These are phyloP conservation scores for Oceanodroma tethys DNA, from an alignment of 2,113 vertebrate species.

Conservation along the genomic window DNA sequence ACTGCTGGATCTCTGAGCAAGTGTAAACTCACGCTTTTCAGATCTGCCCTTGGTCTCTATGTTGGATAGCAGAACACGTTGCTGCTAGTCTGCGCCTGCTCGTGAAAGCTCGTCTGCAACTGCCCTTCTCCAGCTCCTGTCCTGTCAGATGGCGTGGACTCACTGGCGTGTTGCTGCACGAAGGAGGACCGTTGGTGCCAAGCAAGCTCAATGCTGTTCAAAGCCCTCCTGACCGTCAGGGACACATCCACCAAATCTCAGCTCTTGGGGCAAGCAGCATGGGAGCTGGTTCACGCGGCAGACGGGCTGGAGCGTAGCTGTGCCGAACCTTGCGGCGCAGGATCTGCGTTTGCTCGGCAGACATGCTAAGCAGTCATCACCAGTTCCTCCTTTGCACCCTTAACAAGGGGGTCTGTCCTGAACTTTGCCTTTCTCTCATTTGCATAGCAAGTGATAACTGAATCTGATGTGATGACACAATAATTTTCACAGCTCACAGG, in stretches of 20 bases:
- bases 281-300: rapidly evolving
- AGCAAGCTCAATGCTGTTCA: not conserved
- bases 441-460: not conserved
- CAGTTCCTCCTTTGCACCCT: not conserved
- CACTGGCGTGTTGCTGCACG: rapidly evolving
- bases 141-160: rapidly evolving
- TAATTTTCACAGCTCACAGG: not conserved
- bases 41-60: not conserved
- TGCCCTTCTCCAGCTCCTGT: not conserved
- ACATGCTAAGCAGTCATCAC: rapidly evolving
- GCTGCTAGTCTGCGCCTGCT: not conserved
- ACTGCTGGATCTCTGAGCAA: not conserved
- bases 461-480: not conserved
- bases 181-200: rapidly evolving
- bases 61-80: rapidly evolving
- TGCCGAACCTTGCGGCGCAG: not conserved
- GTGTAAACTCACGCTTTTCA: not conserved
- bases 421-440: not conserved
- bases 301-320: not conserved
- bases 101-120: rapidly evolving
- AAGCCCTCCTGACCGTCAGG: no score
- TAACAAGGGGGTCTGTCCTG: rapidly evolving
- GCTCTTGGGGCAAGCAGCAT: not conserved
- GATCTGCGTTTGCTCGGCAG: rapidly evolving
- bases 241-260: not conserved